Conservation (phyloP, 1,140 invertebrate genomes). For the Cotesia glomerata region DNA sequence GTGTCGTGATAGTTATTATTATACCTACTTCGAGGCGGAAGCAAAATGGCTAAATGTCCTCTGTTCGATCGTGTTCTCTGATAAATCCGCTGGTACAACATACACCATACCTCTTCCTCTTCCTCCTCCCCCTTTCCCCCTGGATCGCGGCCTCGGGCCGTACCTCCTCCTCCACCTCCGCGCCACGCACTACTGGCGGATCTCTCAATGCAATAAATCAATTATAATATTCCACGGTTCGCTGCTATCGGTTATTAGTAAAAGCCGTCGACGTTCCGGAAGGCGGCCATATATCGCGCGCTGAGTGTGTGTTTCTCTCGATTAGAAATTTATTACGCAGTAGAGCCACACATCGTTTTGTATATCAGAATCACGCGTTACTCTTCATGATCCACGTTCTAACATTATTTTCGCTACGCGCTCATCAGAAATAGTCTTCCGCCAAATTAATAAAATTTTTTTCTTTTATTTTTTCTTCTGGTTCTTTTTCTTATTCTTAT, state of each 20-base stretch:
- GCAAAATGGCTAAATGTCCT: conserved; percentile 25
- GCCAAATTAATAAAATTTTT: too few species aligned
- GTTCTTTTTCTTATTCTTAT: too few species aligned
- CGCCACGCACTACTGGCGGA: conserved; percentile 9
- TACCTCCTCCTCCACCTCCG: too few species aligned
- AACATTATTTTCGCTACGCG: too few species aligned
- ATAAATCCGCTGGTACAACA: conserved; percentile 22
- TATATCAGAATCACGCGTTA: too few species aligned
- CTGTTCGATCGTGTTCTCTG: conserved; percentile 23
- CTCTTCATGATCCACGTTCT: too few species aligned
- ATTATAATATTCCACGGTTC: conserved; percentile 45
- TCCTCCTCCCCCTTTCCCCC: too few species aligned
- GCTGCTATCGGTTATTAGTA: conserved; percentile 42
- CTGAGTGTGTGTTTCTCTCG: conserved; percentile 34
- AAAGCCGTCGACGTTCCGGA: conserved; percentile 39
- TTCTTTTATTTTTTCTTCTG: too few species aligned
- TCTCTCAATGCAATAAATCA: conserved; percentile 36
- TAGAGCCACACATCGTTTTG: too few species aligned
- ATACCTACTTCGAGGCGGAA: conserved; percentile 23
- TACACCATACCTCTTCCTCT: too few species aligned
- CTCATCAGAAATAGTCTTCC: too few species aligned
- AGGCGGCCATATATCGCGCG: conserved; percentile 39
- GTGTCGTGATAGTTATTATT: conserved; percentile 19
- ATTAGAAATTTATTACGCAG: conserved; percentile 37
- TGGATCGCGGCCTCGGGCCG: not conserved